phyloP scores from a whole-genome alignment of 2,888 invertebrate genomes.

The Eremobia ochroleuca region DNA sequence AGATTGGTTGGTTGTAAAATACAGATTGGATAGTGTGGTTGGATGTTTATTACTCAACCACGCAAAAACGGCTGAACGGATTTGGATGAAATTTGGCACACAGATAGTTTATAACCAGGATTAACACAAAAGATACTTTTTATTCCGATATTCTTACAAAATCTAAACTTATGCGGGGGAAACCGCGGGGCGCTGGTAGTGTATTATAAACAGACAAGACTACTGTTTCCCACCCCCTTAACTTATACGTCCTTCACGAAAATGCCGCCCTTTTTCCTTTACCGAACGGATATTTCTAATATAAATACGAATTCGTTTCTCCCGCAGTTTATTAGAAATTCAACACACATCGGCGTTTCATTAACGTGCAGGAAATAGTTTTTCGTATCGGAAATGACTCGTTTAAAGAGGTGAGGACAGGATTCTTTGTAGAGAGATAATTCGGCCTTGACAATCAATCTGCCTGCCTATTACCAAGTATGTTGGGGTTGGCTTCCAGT shows the following conservation, averaged over 20 bases:
- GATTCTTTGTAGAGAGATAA: neutral
- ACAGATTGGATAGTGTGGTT: neutral
- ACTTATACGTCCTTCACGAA: neutral
- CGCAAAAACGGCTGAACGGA: neutral
- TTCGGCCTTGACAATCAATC: neutral
- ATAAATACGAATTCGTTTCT: slow-evolving; percentile 13
- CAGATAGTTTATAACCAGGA: too few species aligned
- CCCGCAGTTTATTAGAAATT: slow-evolving; percentile 10
- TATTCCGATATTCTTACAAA: neutral
- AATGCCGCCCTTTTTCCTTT: neutral
- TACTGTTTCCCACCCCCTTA: too few species aligned
- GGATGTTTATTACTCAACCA: neutral
- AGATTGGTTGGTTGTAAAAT: neutral
- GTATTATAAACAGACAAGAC: too few species aligned
- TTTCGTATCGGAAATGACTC: neutral
- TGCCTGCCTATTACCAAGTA: too few species aligned
- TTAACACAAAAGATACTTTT: too few species aligned
- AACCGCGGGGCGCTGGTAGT: too few species aligned
- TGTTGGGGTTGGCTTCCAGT: too few species aligned
- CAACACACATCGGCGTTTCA: slow-evolving; percentile 6
- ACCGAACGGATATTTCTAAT: slow-evolving; percentile 3
- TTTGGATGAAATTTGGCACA: neutral
- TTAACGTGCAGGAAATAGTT: neutral
- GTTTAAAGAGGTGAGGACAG: neutral
- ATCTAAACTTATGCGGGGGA: neutral